These are phyloP conservation scores for Drosophila ezoana DNA, from an alignment of 2,888 invertebrate species.

Conservation along the genomic window DNA sequence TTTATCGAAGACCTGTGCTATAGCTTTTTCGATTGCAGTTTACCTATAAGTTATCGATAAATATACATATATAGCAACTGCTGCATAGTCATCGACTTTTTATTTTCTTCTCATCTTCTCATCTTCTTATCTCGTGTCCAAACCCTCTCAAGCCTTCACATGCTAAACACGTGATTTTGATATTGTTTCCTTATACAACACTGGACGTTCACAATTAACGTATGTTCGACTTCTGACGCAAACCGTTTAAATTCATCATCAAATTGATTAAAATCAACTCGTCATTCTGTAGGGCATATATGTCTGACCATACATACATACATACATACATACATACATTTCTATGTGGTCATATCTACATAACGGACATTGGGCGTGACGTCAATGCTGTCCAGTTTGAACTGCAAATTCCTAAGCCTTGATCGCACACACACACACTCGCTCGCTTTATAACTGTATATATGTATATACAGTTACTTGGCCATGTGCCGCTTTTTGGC, in stretches of 20 bases:
- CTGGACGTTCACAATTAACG: conserved; percentile 23
- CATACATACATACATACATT: not conserved
- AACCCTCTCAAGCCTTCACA: not conserved
- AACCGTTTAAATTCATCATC: conserved; percentile 29
- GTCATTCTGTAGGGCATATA: conserved; percentile 5
- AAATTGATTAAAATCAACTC: conserved; percentile 44
- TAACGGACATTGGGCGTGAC: conserved; percentile 42
- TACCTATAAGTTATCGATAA: too few species aligned
- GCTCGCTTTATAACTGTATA: not conserved
- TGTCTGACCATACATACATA: not conserved
- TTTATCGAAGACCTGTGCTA: too few species aligned
- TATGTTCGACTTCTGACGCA: conserved; percentile 28
- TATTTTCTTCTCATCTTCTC: too few species aligned
- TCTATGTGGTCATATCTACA: conserved; percentile 2
- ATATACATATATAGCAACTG: too few species aligned
- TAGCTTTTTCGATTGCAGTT: too few species aligned
- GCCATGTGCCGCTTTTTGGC: conserved; percentile 48
- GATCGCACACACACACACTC: conserved; percentile 6
- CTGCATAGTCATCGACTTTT: too few species aligned
- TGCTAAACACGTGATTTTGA: conserved; percentile 9
- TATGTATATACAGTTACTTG: conserved; percentile 6
- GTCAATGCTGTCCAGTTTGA: conserved; percentile 49
- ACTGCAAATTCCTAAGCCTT: conserved; percentile 55
- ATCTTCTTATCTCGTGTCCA: not conserved
- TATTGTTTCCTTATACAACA: conserved; percentile 27